A percentile compares a stretch with the other conserved stretches of the same genome.
Evolutionary conservation across 2,113 vertebrate genomes (phyloP).

Genomic region (Paracanthobrama guichenoti): DNA sequence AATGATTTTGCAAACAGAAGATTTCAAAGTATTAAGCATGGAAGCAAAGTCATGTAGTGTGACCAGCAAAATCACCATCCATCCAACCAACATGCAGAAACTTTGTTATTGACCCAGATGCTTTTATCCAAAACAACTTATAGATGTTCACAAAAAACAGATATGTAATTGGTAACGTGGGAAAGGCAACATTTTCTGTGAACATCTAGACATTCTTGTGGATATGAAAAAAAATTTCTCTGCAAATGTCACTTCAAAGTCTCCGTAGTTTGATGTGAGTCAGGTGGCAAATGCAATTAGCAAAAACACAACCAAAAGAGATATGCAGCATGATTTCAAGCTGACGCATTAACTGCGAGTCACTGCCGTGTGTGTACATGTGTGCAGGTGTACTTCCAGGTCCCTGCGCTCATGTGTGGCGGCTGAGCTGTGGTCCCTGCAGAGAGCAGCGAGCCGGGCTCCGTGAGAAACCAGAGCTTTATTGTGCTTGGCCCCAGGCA

Average conservation of each 20-base stretch:
- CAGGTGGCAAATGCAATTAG: not conserved
- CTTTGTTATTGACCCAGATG: not conserved
- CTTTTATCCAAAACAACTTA: not conserved
- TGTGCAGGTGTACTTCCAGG: constrained; percentile 33
- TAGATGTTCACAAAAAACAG: not conserved
- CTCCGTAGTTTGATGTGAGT: not conserved
- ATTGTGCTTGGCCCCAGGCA: constrained; percentile 72
- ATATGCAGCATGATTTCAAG: not conserved
- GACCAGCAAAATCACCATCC: not conserved
- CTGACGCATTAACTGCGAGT: not conserved
- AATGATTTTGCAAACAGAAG: no score
- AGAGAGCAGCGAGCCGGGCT: constrained; percentile 35
- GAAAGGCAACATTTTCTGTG: not conserved
- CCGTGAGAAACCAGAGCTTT: constrained; percentile 51
- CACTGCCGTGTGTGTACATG: not conserved
- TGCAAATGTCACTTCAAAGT: not conserved
- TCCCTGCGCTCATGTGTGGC: constrained; percentile 34
- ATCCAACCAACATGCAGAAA: not conserved
- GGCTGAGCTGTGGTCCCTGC: constrained; percentile 34
- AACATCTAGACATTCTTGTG: not conserved
- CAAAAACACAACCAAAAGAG: not conserved
- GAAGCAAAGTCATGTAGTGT: not conserved
- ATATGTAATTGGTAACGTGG: not conserved
- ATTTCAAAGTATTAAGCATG: no score
- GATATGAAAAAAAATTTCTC: not conserved